phyloP scores from a whole-genome alignment of 2,888 invertebrate genomes.

The Euzetes globulus region DNA sequence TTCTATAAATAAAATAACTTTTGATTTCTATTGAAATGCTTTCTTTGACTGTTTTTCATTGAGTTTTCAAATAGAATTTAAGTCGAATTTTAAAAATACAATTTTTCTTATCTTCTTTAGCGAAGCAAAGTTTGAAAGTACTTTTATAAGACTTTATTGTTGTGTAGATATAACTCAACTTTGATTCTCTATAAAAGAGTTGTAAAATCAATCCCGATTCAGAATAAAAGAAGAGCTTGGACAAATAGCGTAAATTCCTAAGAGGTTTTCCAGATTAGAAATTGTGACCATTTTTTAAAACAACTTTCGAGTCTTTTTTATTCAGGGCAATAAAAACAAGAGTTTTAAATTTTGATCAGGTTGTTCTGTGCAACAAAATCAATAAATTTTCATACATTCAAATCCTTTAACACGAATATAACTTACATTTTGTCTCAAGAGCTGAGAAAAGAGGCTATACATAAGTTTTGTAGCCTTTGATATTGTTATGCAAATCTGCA shows the following conservation, averaged over 20 bases:
- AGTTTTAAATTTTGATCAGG: too few species aligned
- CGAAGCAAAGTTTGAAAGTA: not conserved
- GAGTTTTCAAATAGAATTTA: not conserved
- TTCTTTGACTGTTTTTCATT: not conserved
- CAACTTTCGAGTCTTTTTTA: too few species aligned
- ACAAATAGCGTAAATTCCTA: too few species aligned
- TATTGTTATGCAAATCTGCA: constrained; percentile 1
- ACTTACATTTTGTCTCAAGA: not conserved
- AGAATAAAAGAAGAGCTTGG: not conserved
- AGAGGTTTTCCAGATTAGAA: too few species aligned
- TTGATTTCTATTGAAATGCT: not conserved
- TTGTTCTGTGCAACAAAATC: too few species aligned
- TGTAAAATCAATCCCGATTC: not conserved
- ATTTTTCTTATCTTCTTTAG: not conserved
- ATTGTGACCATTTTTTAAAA: too few species aligned
- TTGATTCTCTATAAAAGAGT: not conserved
- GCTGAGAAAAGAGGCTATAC: not conserved
- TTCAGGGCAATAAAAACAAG: too few species aligned
- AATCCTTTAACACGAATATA: too few species aligned
- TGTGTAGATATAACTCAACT: not conserved
- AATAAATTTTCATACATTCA: too few species aligned
- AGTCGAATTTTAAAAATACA: not conserved
- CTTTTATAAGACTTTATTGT: not conserved
- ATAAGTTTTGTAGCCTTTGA: not conserved
- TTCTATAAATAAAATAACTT: constrained; percentile 18